A percentile compares a stretch with the other conserved stretches of the same genome.
Conservation (phyloP, 1,140 invertebrate species). For the Heterodera carotae region DNA sequence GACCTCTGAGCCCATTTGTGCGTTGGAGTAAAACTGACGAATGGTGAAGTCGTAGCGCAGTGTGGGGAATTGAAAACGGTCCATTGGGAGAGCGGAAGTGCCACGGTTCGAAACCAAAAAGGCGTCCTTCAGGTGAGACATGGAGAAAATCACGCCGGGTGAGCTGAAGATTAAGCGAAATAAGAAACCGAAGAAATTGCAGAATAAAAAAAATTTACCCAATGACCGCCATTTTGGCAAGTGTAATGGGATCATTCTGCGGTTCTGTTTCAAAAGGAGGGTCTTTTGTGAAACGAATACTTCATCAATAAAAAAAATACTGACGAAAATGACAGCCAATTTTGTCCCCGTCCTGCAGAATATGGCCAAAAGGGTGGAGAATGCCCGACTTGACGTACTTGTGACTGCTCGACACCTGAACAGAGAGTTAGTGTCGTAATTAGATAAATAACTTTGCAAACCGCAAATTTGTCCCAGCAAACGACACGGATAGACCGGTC, state of each 20-base stretch:
- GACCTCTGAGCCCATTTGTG: constrained; percentile 6
- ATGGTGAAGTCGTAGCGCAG: constrained; percentile 37
- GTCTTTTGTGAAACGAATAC: too few relatives aligned
- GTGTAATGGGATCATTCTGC: constrained; percentile 22
- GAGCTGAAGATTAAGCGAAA: constrained; percentile 12
- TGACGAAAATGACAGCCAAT: constrained; percentile 38
- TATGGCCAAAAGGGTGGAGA: constrained; percentile 31
- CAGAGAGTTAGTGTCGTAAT: not conserved
- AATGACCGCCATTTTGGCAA: constrained; percentile 20
- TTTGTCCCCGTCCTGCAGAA: constrained; percentile 38
- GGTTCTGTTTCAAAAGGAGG: constrained; percentile 7
- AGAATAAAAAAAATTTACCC: not conserved
- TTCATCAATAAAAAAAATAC: too few relatives aligned
- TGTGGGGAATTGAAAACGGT: constrained; percentile 30
- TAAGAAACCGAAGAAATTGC: too few relatives aligned
- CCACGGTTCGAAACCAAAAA: constrained; percentile 33
- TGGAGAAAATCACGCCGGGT: constrained; percentile 37
- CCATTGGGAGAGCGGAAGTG: constrained; percentile 39
- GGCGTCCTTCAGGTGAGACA: constrained; percentile 37
- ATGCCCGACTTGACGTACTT: constrained; percentile 29
- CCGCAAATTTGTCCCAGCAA: constrained; percentile 37
- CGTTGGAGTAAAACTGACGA: constrained; percentile 26
- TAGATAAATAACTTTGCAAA: not conserved
- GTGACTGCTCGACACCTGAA: constrained; percentile 33
- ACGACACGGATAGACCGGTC: constrained; percentile 41